Percentiles rank a stretch among this genome's conserved stretches.
Conservation (phyloP, 2,888 invertebrate genomes). For the Macrophya annulata region DNA sequence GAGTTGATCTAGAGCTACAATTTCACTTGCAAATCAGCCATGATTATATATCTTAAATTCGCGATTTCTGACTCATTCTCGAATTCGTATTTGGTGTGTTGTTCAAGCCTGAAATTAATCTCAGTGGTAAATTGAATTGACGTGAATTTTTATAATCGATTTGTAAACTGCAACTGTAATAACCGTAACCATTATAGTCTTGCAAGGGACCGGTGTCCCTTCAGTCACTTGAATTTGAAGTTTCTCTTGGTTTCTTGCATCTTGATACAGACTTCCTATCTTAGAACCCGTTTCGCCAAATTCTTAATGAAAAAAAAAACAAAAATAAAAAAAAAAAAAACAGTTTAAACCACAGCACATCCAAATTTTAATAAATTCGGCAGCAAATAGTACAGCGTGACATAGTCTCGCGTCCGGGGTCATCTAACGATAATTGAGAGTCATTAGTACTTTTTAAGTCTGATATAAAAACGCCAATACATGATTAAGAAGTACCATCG, state of each 20-base stretch:
- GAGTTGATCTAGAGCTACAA: neutral
- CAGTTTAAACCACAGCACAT: neutral
- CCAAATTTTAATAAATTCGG: neutral
- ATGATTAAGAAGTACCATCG: neutral
- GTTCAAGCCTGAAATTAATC: neutral
- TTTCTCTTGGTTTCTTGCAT: slow-evolving; percentile 24
- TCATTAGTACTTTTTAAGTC: neutral
- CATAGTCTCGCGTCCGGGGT: neutral
- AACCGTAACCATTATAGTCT: slow-evolving; percentile 55
- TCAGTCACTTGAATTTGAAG: slow-evolving; percentile 59
- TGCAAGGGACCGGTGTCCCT: slow-evolving; percentile 65
- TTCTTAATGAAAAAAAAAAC: neutral
- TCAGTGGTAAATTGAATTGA: neutral
- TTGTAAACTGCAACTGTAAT: neutral
- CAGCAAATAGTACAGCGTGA: neutral
- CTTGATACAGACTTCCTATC: neutral
- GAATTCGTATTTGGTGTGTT: neutral
- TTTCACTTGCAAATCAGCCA: neutral
- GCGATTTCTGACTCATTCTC: neutral
- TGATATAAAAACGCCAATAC: neutral
- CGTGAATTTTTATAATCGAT: neutral
- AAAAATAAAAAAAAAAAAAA: no score
- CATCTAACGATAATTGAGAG: neutral
- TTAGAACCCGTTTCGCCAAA: neutral
- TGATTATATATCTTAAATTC: neutral